Evolutionary conservation across 2,113 vertebrate genomes (phyloP).

Genomic region (Silurus meridionalis): DNA sequence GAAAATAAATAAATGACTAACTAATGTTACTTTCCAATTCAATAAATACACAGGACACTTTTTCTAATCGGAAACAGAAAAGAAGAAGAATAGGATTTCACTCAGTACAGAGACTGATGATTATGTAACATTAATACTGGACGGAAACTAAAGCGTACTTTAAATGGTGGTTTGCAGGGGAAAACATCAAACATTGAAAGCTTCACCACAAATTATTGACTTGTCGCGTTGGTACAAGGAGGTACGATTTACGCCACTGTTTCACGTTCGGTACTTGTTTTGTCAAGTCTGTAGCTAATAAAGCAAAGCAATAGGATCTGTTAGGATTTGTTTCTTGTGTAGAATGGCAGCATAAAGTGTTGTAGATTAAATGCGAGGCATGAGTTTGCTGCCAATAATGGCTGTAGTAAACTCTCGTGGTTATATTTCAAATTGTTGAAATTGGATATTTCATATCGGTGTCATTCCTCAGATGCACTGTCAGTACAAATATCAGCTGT

Average conservation of each 20-base stretch:
- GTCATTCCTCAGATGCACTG: not conserved
- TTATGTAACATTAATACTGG: conserved; percentile 4
- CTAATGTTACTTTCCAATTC: too few relatives aligned
- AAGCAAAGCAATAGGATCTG: not conserved
- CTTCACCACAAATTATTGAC: not conserved
- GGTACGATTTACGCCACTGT: not conserved
- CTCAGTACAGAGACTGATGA: not conserved
- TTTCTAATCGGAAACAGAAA: conserved; percentile 7
- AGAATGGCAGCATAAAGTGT: not conserved
- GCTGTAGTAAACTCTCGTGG: not conserved
- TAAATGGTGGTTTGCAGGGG: conserved; percentile 7
- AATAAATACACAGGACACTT: too few relatives aligned
- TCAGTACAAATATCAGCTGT: not conserved
- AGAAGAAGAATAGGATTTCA: not conserved
- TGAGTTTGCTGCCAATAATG: not conserved
- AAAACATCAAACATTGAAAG: not conserved
- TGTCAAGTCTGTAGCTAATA: too few relatives aligned
- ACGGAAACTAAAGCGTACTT: not conserved
- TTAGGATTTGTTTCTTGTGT: not conserved
- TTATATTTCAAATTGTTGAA: not conserved
- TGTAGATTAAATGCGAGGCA: not conserved
- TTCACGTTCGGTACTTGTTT: not conserved
- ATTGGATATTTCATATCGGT: too few relatives aligned
- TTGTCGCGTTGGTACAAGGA: not conserved
- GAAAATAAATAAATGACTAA: not conserved